Conservation (phyloP, 2,113 vertebrate genomes). For the Charina bottae region DNA sequence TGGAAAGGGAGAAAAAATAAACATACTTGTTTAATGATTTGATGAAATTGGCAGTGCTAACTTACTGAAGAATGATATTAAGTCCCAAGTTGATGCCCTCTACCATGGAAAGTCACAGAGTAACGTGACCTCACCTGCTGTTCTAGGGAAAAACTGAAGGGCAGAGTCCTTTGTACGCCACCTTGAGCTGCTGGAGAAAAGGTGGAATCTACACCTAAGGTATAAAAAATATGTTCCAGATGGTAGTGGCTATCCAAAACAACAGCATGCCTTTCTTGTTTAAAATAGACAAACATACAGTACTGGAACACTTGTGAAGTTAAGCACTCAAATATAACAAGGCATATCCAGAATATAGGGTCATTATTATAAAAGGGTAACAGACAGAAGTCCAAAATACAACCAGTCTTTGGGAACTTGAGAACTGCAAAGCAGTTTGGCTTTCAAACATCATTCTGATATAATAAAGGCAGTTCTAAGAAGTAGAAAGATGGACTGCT, state of each 20-base stretch:
- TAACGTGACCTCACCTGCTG: background rate
- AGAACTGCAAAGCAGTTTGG: background rate
- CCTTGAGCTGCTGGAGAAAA: background rate
- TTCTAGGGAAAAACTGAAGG: background rate
- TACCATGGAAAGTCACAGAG: background rate
- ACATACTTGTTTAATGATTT: background rate
- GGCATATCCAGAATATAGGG: background rate
- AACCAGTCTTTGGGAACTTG: background rate
- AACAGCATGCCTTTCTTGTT: background rate
- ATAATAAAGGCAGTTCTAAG: background rate
- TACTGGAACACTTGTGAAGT: background rate
- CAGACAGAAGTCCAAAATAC: background rate
- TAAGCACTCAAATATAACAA: background rate
- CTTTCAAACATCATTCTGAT: background rate
- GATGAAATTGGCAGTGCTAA: background rate
- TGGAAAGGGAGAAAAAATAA: background rate
- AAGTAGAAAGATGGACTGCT: background rate
- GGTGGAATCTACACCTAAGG: background rate
- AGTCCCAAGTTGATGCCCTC: background rate
- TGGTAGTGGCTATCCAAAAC: background rate
- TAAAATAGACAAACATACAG: background rate
- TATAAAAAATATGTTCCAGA: background rate
- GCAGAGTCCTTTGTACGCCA: background rate
- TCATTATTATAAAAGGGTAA: background rate
- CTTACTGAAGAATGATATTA: background rate